Conservation (phyloP, 2,797 vertebrate genomes). For the Pempheris klunzingeri region DNA sequence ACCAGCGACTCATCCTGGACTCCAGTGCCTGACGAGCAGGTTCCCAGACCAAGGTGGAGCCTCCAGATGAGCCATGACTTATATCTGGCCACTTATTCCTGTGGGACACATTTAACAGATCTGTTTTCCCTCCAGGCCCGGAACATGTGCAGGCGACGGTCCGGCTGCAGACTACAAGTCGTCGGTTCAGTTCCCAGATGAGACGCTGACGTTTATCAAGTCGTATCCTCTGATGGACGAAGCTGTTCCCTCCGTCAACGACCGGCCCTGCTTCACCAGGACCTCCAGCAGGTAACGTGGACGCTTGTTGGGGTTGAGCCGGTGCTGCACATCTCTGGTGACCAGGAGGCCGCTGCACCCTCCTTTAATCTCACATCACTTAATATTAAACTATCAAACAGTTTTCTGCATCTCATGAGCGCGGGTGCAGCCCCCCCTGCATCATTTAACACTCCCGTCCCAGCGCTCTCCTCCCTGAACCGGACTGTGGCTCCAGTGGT, state of each 20-base stretch:
- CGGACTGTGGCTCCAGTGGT: no score
- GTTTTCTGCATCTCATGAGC: no score
- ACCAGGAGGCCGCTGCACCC: no score
- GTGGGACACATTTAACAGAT: not conserved
- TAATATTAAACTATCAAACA: no score
- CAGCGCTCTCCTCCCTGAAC: no score
- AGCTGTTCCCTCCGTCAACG: slow-evolving; percentile 88
- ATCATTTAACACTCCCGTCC: no score
- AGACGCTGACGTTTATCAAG: slow-evolving; percentile 94
- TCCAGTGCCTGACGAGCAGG: slow-evolving; percentile 92
- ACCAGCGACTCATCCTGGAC: slow-evolving; percentile 94
- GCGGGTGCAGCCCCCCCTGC: no score
- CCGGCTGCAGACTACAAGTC: slow-evolving; percentile 90
- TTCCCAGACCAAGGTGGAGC: slow-evolving; percentile 92
- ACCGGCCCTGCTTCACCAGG: slow-evolving; percentile 93
- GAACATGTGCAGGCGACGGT: slow-evolving; percentile 92
- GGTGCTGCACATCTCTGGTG: no score
- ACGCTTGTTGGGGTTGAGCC: no score
- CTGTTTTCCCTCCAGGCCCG: slow-evolving; percentile 85
- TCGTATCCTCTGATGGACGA: slow-evolving; percentile 96
- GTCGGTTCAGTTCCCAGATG: slow-evolving; percentile 94
- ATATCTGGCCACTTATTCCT: not conserved
- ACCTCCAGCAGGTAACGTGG: slow-evolving; percentile 91
- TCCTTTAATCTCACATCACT: no score
- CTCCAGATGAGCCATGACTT: not conserved